Evolutionary conservation across 2,113 vertebrate species (phyloP).

Genomic region (Conger conger): DNA sequence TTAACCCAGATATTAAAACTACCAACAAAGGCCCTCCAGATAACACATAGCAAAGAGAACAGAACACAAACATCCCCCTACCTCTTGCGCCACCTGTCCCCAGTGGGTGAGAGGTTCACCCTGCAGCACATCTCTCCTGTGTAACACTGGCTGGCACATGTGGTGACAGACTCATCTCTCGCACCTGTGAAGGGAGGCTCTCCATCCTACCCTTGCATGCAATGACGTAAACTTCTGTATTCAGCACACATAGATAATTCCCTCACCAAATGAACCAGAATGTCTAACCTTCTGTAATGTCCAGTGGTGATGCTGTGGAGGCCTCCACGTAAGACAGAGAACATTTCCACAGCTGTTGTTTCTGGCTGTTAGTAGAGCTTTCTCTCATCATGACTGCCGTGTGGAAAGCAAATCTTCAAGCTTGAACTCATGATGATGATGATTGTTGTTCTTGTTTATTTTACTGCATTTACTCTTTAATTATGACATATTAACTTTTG

Average conservation of each 20-base stretch:
- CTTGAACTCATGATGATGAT: too few relatives aligned
- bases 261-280: neutral
- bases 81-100: neutral
- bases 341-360: neutral
- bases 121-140: neutral
- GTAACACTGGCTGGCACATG: neutral
- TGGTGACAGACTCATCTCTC: neutral
- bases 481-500: too few relatives aligned
- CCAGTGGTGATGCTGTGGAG: neutral
- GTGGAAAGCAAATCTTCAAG: too few relatives aligned
- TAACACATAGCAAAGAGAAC: neutral
- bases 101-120: neutral
- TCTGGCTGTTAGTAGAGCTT: neutral
- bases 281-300: neutral
- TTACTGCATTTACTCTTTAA: too few relatives aligned
- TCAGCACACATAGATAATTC: neutral
- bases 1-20: conserved; percentile 1
- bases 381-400: neutral
- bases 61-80: neutral
- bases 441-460: too few relatives aligned
- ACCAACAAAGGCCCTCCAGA: neutral
- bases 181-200: neutral
- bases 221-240: neutral
- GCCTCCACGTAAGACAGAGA: neutral
- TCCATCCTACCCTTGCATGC: neutral